Base-by-base conservation (phyloP, 2,113 vertebrate species). In the Chloroceryle aenea region DNA sequence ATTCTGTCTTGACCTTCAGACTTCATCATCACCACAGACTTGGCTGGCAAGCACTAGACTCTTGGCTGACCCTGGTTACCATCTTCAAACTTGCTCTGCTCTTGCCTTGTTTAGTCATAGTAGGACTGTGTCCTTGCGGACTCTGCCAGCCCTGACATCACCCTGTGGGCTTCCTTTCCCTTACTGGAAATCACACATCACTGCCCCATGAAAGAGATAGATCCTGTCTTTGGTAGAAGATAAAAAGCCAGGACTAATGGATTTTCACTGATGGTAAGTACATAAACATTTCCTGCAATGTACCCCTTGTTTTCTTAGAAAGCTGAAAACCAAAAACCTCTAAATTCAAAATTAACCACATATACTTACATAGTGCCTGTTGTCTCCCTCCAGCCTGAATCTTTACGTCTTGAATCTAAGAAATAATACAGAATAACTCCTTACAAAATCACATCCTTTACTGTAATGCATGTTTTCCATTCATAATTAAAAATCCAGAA, bases 151-250 rank as follows among this genome's bases (percentile, higher is more conserved):
- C 7, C 20, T 38, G 4, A 16, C 23, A 25, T 68, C 5, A 8
- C 0, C 2, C 13, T 32, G 2, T 21, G 14, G 14, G 14, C 22
- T 82, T 66, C 14, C 1, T 47, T 52, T 56, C 4, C 7, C 36
- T 71, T 83, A 6, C 18, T 66, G 56, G 20, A 91, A 75, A 83
- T 22, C 22, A 52, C 6, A 0, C 34, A 25, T 9, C 22, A 38
- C 6, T 66, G 32, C 5, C 9, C 12, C 4, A 25, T 62, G 21
- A 56, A 68, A 88, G 21, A 16, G 4, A 16, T 11, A 34, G 23
- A 34, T 26, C 4, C 53, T 36, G 19, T 50, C 19, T 88, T 66
- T 61, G 32, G 16, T 10, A 34, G 43, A 10, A 67, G 17, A 47
- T 5, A 34, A 30, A 59, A 85, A 85, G 3, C 12, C 34, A 64